Evolutionary conservation across 2,888 invertebrate species (phyloP), one percentile per base, ranked within the genome.

Genomic region (Heliconius ethilla): DNA sequence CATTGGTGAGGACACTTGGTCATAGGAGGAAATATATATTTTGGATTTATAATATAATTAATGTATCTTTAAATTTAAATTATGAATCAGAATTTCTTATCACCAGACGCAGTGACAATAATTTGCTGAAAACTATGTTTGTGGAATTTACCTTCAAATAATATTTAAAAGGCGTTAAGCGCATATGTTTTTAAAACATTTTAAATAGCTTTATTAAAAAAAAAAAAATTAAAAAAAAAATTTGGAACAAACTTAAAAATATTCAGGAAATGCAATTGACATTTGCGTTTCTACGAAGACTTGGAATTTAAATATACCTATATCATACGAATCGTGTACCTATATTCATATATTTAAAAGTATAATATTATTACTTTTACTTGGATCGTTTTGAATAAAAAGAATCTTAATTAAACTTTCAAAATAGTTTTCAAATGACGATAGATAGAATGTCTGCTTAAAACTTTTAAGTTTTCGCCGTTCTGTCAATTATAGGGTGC

Each of bases 1-100:
- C 93, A 94, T 92, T 94, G 93, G 92, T 89, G 90, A 88, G 89
- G 89, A 90, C 89, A 89, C 90, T 63, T 91, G 89, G 89, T 90
- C 86, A 86, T 89, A 92, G 86, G 86, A 92, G 93, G 93, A 93
- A 93, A 90, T 90, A 84, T 25, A 90, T 91, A 84, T 29, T 40
- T 73, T 29, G 59, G 7, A 62, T 74, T 69, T 25, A 63, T 74
- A 40, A 18, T 65, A 65, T 74, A 74, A 74, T 25, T 74, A 27
- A 45, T 27, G 2, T 10, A 40, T 74, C 27, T 15, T 45, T 65
- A 22, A 45, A n/a, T n/a, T 7, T 15, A 15, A 25, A 40, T 67
- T n/a, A 40, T 37, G 13, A 13, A 40, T 11, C 7, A 69, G 25
- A 10, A 40, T 45, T 10, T 67, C 11, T 67, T 37, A 25, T 37